Evolutionary conservation across 2,888 invertebrate species (phyloP).

Genomic region (Thalpophila matura): DNA sequence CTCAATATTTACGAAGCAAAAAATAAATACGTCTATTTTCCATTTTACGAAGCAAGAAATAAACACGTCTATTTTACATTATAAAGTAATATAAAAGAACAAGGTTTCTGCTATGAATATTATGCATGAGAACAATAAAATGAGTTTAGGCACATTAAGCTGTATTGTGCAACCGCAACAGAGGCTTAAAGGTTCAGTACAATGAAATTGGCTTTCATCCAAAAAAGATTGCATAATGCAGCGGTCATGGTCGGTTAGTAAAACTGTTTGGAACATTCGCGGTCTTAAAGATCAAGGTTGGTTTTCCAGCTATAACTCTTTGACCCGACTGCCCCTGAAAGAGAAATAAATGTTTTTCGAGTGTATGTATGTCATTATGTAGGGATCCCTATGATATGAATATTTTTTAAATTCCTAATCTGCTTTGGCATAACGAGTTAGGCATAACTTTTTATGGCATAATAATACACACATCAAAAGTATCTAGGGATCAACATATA

Average conservation of each 20-base stretch:
- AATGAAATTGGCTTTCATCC: slow-evolving; percentile 44
- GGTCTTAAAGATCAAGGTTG: not conserved
- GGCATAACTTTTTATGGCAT: no score
- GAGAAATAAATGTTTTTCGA: no score
- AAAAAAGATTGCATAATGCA: slow-evolving; percentile 25
- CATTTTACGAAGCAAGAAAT: not conserved
- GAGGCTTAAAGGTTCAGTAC: not conserved
- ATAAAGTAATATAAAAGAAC: slow-evolving; percentile 4
- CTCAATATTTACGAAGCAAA: no score
- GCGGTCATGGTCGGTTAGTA: not conserved
- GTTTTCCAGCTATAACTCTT: no score
- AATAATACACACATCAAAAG: no score
- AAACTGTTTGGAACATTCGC: not conserved
- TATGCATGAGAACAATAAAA: slow-evolving; percentile 31
- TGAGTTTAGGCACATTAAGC: slow-evolving; percentile 15
- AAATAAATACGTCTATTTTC: no score
- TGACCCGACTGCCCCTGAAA: no score
- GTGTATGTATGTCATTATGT: no score
- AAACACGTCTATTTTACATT: not conserved
- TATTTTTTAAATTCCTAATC: no score
- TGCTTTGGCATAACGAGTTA: no score
- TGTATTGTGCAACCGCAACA: slow-evolving; percentile 25
- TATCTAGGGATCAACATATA: no score
- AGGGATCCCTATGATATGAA: no score
- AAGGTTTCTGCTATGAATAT: slow-evolving; percentile 14